A percentile compares a stretch with the other conserved stretches of the same genome.
Evolutionary conservation across 2,888 invertebrate species (phyloP).

Genomic region (Chloroclysta siterata): DNA sequence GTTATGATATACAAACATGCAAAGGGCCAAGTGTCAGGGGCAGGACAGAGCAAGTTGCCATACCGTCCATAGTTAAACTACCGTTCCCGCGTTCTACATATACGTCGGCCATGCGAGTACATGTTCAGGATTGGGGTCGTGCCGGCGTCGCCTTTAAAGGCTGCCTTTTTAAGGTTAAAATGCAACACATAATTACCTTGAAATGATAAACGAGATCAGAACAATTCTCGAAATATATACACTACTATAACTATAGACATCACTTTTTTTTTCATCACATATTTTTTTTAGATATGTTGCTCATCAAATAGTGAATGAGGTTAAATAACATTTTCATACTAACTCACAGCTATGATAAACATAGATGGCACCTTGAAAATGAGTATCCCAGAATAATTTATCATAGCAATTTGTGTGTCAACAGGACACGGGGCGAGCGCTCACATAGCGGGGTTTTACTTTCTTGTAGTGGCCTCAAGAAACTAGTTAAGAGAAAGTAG

Average conservation of each 20-base stretch:
- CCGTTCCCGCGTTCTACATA: constrained; percentile 81
- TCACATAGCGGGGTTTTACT: constrained; percentile 83
- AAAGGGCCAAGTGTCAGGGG: constrained; percentile 63
- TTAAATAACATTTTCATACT: constrained; percentile 5
- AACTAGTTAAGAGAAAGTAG: constrained; percentile 84
- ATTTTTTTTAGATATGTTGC: neutral
- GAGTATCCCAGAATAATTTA: constrained; percentile 72
- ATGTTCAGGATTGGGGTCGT: constrained; percentile 60
- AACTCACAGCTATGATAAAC: constrained; percentile 21
- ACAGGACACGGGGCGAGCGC: constrained; percentile 80
- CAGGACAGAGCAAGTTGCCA: constrained; percentile 65
- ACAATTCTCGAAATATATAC: neutral
- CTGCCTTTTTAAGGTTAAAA: constrained; percentile 41
- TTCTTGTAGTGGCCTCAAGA: constrained; percentile 81
- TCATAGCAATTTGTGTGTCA: constrained; percentile 76
- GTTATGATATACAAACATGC: constrained; percentile 56
- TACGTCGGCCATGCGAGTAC: constrained; percentile 58
- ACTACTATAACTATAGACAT: neutral
- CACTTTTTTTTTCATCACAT: neutral
- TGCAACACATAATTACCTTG: constrained; percentile 36
- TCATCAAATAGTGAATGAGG: neutral
- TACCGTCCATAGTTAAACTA: constrained; percentile 64
- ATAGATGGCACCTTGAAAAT: constrained; percentile 45
- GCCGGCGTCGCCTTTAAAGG: constrained; percentile 47
- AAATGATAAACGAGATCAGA: constrained; percentile 22